phyloP scores from a whole-genome alignment of 2,113 vertebrate species.

The Anguilla rostrata region DNA sequence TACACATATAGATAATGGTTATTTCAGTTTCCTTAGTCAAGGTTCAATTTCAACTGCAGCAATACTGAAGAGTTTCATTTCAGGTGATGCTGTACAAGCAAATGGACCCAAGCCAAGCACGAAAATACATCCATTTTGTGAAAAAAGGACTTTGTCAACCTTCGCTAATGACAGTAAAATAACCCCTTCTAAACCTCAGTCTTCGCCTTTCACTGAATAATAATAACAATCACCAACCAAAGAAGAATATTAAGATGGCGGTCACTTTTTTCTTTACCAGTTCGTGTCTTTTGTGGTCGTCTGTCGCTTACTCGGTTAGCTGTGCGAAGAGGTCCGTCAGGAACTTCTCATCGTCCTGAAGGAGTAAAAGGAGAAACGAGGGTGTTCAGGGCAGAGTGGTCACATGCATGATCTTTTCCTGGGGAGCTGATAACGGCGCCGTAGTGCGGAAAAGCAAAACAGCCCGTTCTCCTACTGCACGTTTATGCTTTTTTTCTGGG shows the following conservation, averaged over 20 bases:
- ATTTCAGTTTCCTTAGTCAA: neutral
- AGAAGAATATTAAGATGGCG: neutral
- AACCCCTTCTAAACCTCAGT: no score
- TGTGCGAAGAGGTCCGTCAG: constrained; percentile 99
- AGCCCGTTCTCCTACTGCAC: no score
- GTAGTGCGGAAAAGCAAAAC: neutral
- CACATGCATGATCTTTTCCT: neutral
- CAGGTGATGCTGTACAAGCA: neutral
- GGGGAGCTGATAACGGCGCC: neutral
- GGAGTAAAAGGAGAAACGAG: constrained; percentile 13
- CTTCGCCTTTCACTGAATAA: neutral
- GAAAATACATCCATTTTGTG: neutral
- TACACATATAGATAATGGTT: neutral
- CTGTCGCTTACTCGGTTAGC: constrained; percentile 97
- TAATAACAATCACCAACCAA: neutral
- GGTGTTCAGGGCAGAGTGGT: neutral
- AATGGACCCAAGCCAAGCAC: neutral
- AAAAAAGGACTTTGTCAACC: no score
- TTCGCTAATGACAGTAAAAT: no score
- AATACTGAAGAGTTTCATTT: neutral
- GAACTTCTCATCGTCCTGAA: constrained; percentile 98
- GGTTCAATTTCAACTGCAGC: neutral
- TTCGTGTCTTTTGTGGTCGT: constrained; percentile 97
- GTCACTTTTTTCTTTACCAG: constrained; percentile 74
- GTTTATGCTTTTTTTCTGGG: no score